These are phyloP conservation scores for Laothoe populi DNA, from an alignment of 2,888 invertebrate species.

Conservation along the genomic window DNA sequence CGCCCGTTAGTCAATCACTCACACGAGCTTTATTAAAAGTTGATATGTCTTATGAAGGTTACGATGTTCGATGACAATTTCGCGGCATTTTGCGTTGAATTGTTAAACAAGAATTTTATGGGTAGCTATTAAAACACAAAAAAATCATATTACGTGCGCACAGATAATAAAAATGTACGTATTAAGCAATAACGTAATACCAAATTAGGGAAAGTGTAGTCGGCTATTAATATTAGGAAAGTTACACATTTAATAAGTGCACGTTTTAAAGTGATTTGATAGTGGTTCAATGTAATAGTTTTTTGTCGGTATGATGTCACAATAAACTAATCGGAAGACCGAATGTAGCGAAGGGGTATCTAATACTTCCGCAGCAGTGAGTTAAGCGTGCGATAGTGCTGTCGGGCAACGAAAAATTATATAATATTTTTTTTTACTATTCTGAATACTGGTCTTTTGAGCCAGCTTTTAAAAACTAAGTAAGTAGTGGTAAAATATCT, in stretches of 20 bases:
- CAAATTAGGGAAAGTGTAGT: not conserved
- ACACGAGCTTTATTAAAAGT: not conserved
- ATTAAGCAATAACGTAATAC: not conserved
- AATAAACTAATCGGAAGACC: not conserved
- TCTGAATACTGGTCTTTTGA: not conserved
- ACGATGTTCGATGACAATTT: no score
- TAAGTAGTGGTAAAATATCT: no score
- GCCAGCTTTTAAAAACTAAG: not conserved
- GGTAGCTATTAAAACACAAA: no score
- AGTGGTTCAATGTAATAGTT: not conserved
- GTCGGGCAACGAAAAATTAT: not conserved
- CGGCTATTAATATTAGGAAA: slow-evolving; percentile 5
- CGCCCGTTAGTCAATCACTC: not conserved
- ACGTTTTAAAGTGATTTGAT: slow-evolving; percentile 6
- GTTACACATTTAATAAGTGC: not conserved
- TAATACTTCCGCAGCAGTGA: slow-evolving; percentile 6
- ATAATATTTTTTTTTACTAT: not conserved
- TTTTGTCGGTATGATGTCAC: not conserved
- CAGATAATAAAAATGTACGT: slow-evolving; percentile 1
- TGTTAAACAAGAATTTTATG: not conserved
- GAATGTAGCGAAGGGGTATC: slow-evolving; percentile 10
- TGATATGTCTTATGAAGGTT: no score
- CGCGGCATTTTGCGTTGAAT: not conserved
- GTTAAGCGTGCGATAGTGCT: not conserved
- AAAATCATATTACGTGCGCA: not conserved